These are phyloP conservation scores for Mesocricetus auratus DNA, from an alignment of 2,113 vertebrate species.

Conservation along the genomic window DNA sequence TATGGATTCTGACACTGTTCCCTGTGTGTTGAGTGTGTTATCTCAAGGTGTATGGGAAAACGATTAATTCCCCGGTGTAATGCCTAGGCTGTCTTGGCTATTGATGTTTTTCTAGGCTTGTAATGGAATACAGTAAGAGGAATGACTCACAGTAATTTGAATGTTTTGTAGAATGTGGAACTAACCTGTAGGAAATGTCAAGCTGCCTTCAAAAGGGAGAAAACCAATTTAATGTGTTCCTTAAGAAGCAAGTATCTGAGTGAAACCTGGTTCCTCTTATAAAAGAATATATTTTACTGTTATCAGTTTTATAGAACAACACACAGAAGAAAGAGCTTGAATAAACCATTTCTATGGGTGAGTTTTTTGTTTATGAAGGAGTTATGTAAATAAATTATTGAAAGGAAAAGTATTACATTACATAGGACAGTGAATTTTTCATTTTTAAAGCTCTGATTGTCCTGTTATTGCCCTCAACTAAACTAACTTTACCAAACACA, in stretches of 20 bases:
- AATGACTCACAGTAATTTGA: slow-evolving; percentile 58
- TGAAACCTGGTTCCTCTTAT: slow-evolving; percentile 15
- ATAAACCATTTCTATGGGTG: slow-evolving; percentile 24
- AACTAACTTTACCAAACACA: not conserved
- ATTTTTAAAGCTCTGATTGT: not conserved
- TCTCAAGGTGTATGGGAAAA: not conserved
- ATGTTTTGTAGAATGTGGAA: slow-evolving; percentile 46
- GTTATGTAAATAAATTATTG: slow-evolving; percentile 7
- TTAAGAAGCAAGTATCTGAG: slow-evolving; percentile 25
- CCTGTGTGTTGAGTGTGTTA: not conserved
- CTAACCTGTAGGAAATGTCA: slow-evolving; percentile 62
- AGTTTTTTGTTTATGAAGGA: slow-evolving; percentile 30
- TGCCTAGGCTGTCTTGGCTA: not conserved
- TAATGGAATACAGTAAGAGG: slow-evolving; percentile 53
- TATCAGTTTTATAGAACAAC: slow-evolving; percentile 13
- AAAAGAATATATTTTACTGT: slow-evolving; percentile 38
- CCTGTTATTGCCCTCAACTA: not conserved
- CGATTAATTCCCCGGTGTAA: slow-evolving; percentile 32
- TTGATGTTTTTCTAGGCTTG: slow-evolving; percentile 45
- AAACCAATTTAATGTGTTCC: slow-evolving; percentile 48
- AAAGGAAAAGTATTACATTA: slow-evolving; percentile 11
- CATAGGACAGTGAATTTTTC: not conserved
- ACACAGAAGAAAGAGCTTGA: slow-evolving; percentile 32
- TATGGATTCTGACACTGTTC: not conserved
- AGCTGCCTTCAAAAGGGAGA: slow-evolving; percentile 20